Evolutionary conservation across 2,797 vertebrate species (phyloP).

Genomic region (Tinamus major): DNA sequence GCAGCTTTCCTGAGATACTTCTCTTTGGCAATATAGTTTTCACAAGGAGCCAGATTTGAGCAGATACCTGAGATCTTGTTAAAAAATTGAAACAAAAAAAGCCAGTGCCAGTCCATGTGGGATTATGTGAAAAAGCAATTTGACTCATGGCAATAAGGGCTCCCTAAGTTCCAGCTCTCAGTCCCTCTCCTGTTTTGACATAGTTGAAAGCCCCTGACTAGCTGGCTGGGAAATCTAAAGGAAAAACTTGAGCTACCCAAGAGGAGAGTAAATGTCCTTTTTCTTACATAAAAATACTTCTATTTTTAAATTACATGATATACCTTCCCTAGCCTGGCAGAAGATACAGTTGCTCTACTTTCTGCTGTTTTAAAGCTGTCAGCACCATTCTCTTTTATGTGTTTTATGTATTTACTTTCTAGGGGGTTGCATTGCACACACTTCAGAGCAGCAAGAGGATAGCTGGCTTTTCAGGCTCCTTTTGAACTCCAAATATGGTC

Average conservation of each 20-base stretch:
- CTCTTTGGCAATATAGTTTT: constrained; percentile 4
- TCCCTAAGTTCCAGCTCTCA: background rate
- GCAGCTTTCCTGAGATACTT: constrained; percentile 21
- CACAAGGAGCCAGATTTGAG: background rate
- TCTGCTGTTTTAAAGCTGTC: constrained; percentile 65
- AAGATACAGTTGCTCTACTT: constrained; percentile 29
- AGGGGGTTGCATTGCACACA: background rate
- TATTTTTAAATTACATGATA: constrained; percentile 41
- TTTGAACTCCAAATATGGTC: constrained; percentile 60
- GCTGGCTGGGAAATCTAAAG: constrained; percentile 42
- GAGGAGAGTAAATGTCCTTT: constrained; percentile 44
- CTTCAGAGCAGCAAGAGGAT: constrained; percentile 39
- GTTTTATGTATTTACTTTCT: constrained; percentile 57
- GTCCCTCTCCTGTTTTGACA: constrained; percentile 31
- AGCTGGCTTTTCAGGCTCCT: constrained; percentile 26
- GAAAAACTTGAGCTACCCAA: constrained; percentile 39
- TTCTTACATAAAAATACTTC: constrained; percentile 41
- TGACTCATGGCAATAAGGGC: constrained; percentile 29
- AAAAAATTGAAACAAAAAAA: constrained; percentile 43
- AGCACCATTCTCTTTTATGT: constrained; percentile 47
- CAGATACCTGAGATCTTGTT: constrained; percentile 30
- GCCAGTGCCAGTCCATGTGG: background rate
- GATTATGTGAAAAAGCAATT: constrained; percentile 34
- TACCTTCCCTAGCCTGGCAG: constrained; percentile 35
- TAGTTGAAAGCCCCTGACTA: constrained; percentile 49